These are phyloP conservation scores for Candoia aspera DNA, from an alignment of 2,113 vertebrate species.

Conservation along the genomic window DNA sequence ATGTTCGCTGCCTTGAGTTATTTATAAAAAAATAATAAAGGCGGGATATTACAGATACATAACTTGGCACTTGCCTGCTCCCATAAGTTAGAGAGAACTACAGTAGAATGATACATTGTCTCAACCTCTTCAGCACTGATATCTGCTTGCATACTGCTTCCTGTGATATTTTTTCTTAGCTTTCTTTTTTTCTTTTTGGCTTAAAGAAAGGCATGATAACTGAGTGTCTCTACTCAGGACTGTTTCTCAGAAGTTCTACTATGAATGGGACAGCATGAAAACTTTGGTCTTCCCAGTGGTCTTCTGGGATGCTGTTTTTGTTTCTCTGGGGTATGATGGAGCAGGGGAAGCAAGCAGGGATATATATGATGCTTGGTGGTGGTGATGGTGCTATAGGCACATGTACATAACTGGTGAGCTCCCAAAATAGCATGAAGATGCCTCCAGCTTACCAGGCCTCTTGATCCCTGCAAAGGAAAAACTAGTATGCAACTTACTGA, in stretches of 20 bases:
- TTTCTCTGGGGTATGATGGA: not conserved
- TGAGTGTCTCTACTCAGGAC: not conserved
- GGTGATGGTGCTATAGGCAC: not conserved
- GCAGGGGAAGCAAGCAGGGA: not conserved
- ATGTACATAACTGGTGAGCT: not conserved
- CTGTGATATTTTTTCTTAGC: not conserved
- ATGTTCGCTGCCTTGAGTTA: no score
- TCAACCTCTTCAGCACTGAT: not conserved
- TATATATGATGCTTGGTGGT: not conserved
- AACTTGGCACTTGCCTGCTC: not conserved
- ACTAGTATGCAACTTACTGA: not conserved
- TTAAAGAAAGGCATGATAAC: not conserved
- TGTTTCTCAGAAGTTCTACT: not conserved
- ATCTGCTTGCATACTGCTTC: not conserved
- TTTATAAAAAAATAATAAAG: no score
- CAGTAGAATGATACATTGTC: not conserved
- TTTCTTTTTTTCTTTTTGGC: not conserved
- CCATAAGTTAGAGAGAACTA: not conserved
- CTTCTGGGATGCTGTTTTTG: not conserved
- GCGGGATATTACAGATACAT: not conserved
- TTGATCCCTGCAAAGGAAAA: not conserved
- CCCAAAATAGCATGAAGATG: not conserved
- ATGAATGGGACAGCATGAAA: not conserved
- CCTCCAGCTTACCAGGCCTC: not conserved
- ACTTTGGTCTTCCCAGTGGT: not conserved